Percentiles rank a stretch among this genome's conserved stretches.
phyloP scores from a whole-genome alignment of 2,797 vertebrate genomes.

The Aulostomus chinensis region DNA sequence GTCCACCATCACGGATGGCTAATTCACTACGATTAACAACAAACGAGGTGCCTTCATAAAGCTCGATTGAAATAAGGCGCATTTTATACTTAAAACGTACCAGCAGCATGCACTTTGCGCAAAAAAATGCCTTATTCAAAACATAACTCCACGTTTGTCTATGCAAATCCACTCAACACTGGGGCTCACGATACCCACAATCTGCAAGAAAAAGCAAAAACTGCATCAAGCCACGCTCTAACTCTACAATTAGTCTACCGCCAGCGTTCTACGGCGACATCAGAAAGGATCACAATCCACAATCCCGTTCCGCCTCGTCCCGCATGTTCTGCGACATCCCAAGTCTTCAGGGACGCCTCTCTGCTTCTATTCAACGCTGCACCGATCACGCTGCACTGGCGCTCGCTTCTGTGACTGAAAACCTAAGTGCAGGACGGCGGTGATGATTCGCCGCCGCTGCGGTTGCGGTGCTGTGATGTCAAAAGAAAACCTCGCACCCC shows the following conservation, averaged over 20 bases:
- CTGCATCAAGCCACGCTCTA: slow-evolving; percentile 63
- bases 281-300: slow-evolving; percentile 54
- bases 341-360: no score
- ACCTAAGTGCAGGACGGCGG: slow-evolving; percentile 20
- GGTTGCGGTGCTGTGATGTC: slow-evolving; percentile 16
- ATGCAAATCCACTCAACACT: slow-evolving; percentile 79
- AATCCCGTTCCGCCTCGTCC: slow-evolving; percentile 18
- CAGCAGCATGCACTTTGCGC: slow-evolving; percentile 67
- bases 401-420: slow-evolving; percentile 29
- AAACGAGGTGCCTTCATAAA: slow-evolving; percentile 49
- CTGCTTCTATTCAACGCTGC: slow-evolving; percentile 20
- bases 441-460: slow-evolving; percentile 12
- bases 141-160: slow-evolving; percentile 83
- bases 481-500: slow-evolving; percentile 44
- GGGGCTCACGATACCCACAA: slow-evolving; percentile 75
- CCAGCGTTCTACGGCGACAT: slow-evolving; percentile 35
- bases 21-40: slow-evolving; percentile 64
- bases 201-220: slow-evolving; percentile 65
- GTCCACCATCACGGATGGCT: slow-evolving; percentile 77
- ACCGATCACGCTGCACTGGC: slow-evolving; percentile 17
- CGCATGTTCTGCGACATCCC: neutral
- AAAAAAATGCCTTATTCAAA: slow-evolving; percentile 65
- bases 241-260: slow-evolving; percentile 51
- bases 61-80: slow-evolving; percentile 44
- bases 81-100: slow-evolving; percentile 41